phyloP scores from a whole-genome alignment of 2,888 invertebrate species.

The Kryphioiulus occultus region DNA sequence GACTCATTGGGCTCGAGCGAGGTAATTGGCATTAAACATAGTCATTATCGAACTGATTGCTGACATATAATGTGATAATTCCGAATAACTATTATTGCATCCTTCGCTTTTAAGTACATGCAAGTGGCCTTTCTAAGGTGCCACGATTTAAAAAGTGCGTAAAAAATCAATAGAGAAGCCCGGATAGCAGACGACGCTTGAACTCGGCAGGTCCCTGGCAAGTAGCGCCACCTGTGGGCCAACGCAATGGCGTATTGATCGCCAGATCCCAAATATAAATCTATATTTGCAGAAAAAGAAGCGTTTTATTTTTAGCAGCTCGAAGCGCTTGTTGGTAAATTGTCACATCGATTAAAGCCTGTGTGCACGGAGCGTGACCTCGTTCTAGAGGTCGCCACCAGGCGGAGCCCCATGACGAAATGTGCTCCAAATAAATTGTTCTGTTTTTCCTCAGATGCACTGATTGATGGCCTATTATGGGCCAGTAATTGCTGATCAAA shows the following conservation, averaged over 20 bases:
- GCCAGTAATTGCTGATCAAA: background rate
- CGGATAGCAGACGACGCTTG: background rate
- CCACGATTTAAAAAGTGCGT: background rate
- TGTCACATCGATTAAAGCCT: background rate
- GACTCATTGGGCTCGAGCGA: background rate
- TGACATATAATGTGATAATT: background rate
- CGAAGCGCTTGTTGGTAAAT: background rate
- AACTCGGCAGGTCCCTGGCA: background rate
- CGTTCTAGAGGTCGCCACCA: background rate
- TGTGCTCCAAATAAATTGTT: background rate
- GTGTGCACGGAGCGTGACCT: background rate
- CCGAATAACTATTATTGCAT: background rate
- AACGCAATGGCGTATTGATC: background rate
- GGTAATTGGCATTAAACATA: background rate
- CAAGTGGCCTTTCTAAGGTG: background rate
- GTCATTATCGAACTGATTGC: background rate
- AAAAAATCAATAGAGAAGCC: background rate
- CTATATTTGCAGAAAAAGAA: background rate
- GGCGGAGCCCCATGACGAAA: background rate
- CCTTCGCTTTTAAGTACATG: background rate
- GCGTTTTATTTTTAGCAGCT: background rate
- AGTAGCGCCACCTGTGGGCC: background rate
- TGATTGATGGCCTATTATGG: background rate
- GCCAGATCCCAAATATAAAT: background rate
- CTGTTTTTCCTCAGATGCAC: background rate